phyloP scores from a whole-genome alignment of 2,113 vertebrate genomes.

The Elaphurus davidianus region DNA sequence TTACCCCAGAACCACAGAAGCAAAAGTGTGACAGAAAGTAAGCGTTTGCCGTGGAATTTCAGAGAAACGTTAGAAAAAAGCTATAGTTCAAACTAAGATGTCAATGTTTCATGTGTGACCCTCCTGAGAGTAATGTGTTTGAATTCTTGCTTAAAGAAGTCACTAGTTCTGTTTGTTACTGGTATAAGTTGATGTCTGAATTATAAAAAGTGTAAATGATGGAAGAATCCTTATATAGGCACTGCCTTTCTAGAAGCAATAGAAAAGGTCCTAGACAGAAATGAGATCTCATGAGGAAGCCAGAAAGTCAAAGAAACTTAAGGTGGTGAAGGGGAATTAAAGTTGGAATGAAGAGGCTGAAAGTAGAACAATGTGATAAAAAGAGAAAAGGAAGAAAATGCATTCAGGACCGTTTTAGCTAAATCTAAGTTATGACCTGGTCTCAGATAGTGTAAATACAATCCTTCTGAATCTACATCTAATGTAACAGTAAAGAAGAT shows the following conservation, averaged over 20 bases:
- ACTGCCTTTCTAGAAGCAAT: background rate
- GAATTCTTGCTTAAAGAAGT: background rate
- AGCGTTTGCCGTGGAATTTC: background rate
- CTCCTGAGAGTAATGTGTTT: background rate
- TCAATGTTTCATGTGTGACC: background rate
- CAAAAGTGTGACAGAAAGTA: background rate
- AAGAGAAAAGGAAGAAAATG: background rate
- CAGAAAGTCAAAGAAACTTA: conserved; percentile 4
- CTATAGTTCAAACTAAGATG: background rate
- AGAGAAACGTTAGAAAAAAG: background rate
- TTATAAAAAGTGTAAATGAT: background rate
- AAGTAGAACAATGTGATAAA: background rate
- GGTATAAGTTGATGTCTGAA: background rate
- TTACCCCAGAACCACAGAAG: background rate
- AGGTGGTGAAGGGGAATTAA: background rate
- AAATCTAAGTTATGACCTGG: background rate
- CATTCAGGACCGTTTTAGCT: background rate
- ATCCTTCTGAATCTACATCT: background rate
- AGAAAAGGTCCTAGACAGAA: background rate
- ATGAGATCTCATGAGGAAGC: background rate
- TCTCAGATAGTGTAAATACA: background rate
- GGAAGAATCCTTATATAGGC: background rate
- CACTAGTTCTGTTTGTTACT: background rate
- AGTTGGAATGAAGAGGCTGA: background rate
- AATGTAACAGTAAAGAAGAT: background rate